These are phyloP conservation scores for Thumatha senex DNA, from an alignment of 2,888 invertebrate species.

Conservation along the genomic window DNA sequence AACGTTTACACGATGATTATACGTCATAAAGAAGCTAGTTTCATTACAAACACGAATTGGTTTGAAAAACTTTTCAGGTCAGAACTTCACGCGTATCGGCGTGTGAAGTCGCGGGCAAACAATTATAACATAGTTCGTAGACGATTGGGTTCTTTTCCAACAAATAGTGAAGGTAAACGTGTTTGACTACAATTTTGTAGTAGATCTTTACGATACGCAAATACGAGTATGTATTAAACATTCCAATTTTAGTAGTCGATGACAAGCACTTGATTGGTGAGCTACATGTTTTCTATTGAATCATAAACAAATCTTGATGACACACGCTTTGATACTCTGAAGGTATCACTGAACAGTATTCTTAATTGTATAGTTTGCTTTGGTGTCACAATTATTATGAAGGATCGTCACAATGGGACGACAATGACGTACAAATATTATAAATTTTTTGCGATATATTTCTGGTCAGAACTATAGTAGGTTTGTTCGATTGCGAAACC, in stretches of 20 bases:
- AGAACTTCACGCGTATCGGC: too few relatives aligned
- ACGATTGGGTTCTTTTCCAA: neutral
- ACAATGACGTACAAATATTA: conserved; percentile 1
- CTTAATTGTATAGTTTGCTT: neutral
- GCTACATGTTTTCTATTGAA: too few relatives aligned
- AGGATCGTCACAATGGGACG: conserved; percentile 6
- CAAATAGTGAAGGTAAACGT: neutral
- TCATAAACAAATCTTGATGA: neutral
- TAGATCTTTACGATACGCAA: neutral
- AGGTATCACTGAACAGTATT: neutral
- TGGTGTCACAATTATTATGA: conserved; percentile 2
- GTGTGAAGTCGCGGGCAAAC: too few relatives aligned
- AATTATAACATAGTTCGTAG: too few relatives aligned
- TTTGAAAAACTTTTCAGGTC: too few relatives aligned
- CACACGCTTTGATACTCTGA: neutral
- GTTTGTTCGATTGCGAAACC: too few relatives aligned
- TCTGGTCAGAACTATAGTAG: conserved; percentile 4
- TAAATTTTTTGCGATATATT: neutral
- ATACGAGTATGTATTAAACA: too few relatives aligned
- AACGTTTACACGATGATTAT: too few relatives aligned
- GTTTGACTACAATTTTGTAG: neutral
- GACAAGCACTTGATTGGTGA: too few relatives aligned
- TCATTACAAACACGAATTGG: too few relatives aligned
- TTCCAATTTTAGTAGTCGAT: too few relatives aligned
- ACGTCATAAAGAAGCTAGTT: too few relatives aligned